Evolutionary conservation across 2,113 vertebrate species (phyloP).

Genomic region (Amazona guildingii): DNA sequence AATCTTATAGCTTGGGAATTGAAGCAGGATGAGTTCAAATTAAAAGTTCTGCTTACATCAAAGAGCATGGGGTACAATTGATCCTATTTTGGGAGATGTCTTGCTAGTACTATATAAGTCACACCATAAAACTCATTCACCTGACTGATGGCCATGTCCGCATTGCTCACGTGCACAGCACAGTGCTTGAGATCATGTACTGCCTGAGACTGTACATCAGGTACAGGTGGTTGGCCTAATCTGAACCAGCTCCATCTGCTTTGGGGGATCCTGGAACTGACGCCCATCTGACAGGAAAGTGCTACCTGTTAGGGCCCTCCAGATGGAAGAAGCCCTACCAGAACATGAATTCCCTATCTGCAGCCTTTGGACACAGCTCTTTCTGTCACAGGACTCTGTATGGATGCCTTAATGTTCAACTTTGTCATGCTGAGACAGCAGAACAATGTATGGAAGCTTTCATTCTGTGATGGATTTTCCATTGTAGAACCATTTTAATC

Average conservation of each 20-base stretch:
- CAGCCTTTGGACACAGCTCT: neutral
- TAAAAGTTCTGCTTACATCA: fast-evolving
- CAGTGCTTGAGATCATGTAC: neutral
- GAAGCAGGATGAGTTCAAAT: neutral
- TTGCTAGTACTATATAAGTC: neutral
- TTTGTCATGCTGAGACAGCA: neutral
- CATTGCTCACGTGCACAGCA: neutral
- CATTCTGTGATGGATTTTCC: neutral
- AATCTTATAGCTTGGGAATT: neutral
- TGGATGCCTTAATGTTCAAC: neutral
- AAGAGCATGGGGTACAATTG: neutral
- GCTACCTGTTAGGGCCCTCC: neutral
- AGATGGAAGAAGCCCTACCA: neutral
- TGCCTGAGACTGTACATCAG: neutral
- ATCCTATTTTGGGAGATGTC: neutral
- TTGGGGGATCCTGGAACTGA: neutral
- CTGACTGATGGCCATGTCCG: neutral
- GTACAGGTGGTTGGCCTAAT: neutral
- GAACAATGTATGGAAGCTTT: neutral
- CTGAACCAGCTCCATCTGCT: neutral
- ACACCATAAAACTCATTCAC: neutral
- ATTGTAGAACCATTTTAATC: neutral
- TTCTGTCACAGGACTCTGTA: neutral
- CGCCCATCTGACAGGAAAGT: neutral
- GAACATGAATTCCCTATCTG: neutral